phyloP scores from a whole-genome alignment of 2,888 invertebrate genomes.

The Drosophila crucigera region DNA sequence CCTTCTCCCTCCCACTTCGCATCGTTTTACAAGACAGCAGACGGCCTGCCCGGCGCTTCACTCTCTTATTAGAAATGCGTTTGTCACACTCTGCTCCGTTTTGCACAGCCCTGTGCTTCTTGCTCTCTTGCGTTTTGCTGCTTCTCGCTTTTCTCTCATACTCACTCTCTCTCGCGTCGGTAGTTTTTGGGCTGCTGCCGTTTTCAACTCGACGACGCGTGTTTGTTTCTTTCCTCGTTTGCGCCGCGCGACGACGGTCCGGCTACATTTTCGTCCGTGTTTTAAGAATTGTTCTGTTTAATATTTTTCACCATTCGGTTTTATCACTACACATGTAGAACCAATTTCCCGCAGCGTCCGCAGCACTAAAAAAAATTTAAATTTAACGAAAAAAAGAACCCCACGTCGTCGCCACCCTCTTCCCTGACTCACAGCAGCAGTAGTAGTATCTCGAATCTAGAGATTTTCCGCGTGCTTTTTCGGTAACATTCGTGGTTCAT shows the following conservation, averaged over 20 bases:
- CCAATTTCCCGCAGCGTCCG: slow-evolving; percentile 51
- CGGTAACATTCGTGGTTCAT: slow-evolving; percentile 39
- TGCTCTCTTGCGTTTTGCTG: slow-evolving; percentile 24
- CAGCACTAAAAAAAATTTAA: slow-evolving; percentile 14
- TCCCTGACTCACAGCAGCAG: not conserved
- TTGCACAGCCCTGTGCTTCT: slow-evolving; percentile 25
- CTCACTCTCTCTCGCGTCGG: slow-evolving; percentile 36
- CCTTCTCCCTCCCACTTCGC: not conserved
- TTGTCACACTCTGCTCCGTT: slow-evolving; percentile 26
- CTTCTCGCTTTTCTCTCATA: slow-evolving; percentile 17
- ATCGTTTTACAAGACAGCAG: slow-evolving; percentile 35
- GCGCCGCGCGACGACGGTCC: slow-evolving; percentile 76
- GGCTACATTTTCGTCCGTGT: slow-evolving; percentile 71
- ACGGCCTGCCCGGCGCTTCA: not conserved
- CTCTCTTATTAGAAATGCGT: slow-evolving; percentile 58
- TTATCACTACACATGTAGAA: slow-evolving; percentile 47
- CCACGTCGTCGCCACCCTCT: slow-evolving; percentile 38
- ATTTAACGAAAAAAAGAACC: slow-evolving; percentile 12
- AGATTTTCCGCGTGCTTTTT: slow-evolving; percentile 58
- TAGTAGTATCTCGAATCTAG: slow-evolving; percentile 23
- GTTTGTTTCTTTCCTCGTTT: slow-evolving; percentile 79
- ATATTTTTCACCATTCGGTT: slow-evolving; percentile 63
- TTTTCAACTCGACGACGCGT: slow-evolving; percentile 54
- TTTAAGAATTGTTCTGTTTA: slow-evolving; percentile 65
- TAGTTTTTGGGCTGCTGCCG: slow-evolving; percentile 66